Percentiles rank a stretch among this genome's conserved stretches.
phyloP scores from a whole-genome alignment of 2,888 invertebrate genomes.

The Zele albiditarsus region DNA sequence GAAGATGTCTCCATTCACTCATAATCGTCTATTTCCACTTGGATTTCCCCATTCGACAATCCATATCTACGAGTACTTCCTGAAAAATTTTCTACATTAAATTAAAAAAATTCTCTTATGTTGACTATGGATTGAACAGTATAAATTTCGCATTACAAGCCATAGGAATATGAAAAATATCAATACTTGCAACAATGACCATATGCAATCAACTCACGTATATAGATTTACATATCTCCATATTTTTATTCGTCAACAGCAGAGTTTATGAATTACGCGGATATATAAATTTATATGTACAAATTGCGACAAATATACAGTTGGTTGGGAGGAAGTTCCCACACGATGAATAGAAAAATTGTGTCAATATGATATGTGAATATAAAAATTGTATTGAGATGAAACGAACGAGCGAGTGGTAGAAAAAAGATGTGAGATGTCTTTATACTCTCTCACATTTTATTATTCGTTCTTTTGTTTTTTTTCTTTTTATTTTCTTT shows the following conservation, averaged over 20 bases:
- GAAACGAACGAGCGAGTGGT: conserved; percentile 16
- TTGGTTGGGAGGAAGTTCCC: background rate
- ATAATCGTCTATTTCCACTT: conserved; percentile 3
- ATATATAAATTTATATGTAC: background rate
- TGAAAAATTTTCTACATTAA: background rate
- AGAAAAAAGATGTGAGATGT: background rate
- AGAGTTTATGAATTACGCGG: background rate
- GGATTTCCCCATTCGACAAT: background rate
- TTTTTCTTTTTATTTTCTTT: background rate
- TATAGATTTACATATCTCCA: background rate
- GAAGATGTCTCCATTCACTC: conserved; percentile 7
- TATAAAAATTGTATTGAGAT: conserved; percentile 5
- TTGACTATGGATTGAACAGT: too few species aligned
- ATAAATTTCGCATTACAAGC: background rate
- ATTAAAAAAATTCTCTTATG: background rate
- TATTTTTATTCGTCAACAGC: background rate
- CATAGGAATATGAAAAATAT: background rate
- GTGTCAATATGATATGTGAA: conserved; percentile 18
- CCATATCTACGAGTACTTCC: background rate
- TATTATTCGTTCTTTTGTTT: background rate
- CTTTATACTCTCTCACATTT: background rate
- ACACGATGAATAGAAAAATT: background rate
- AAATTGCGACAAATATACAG: background rate
- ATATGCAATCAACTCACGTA: background rate
- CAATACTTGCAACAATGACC: background rate